Base-by-base conservation (phyloP, 2,113 vertebrate genomes). In the Daphoenositta chrysoptera region DNA sequence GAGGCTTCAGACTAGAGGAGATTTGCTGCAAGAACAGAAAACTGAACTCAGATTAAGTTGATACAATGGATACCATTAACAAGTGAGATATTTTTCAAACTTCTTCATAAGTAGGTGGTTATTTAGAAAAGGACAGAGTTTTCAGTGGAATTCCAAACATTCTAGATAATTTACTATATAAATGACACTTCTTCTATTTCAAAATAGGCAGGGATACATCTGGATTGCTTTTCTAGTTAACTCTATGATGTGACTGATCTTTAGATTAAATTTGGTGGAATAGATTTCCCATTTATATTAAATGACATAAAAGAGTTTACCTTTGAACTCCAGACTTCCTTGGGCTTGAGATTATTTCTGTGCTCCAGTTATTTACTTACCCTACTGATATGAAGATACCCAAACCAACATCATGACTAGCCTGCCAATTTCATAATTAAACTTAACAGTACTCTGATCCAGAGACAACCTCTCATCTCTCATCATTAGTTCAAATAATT, bases 261-360 rank as follows among this genome's bases (percentile, higher is more conserved):
- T 97, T 93, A 96, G 72, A 97, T 91, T 87, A 97, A 96, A 97
- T 91, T 94, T 92, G 70, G 87, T 95, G 54, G 57, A 84, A 82
- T 68, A 89, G 60, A 72, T 94, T 95, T 94, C 5, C n/a, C 50
- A 97, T 97, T 96, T 97, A 97, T 94, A 98, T 87, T 98, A 94
- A 97, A 96, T 79, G 37, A 58, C 72, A 63, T 33, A 4, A 58
- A 70, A 92, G 94, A 77, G 24, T 35, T 78, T 44, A 80, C 83
- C 71, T 95, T 60, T 90, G 73, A 96, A 85, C 71, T 93, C 66
- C 44, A 88, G n/a, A 90, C 40, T 77, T 87, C 53, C 45, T 75
- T 84, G 28, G 83, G n/a, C 27, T 94, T 64, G 93, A 95, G 64
- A 94, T 91, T 95, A 91, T 81, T 95, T 88, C 60, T 90, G 51